Conservation (phyloP, 2,888 invertebrate genomes). For the Palloptera scutellata region DNA sequence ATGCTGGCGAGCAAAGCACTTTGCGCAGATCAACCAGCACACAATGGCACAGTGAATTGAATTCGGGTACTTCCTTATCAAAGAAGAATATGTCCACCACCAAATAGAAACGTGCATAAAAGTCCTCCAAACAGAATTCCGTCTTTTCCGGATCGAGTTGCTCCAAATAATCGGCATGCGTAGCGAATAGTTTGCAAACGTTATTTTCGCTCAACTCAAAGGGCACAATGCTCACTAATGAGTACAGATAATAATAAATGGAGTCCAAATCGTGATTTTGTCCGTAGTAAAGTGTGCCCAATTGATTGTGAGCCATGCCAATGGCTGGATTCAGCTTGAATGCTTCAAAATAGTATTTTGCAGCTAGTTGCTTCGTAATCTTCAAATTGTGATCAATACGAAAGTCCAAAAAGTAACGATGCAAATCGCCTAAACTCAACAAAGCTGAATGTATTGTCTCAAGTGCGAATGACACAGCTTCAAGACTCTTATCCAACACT, state of each 20-base stretch:
- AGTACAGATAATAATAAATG: conserved; percentile 88
- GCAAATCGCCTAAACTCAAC: conserved; percentile 89
- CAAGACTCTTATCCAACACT: conserved; percentile 65
- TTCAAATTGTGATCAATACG: conserved; percentile 58
- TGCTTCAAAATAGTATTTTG: conserved; percentile 87
- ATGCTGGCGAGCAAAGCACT: conserved; percentile 72
- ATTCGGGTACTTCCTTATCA: conserved; percentile 69
- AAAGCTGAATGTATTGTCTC: conserved; percentile 84
- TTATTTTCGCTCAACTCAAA: conserved; percentile 93
- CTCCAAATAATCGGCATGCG: conserved; percentile 72
- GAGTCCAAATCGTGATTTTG: conserved; percentile 87
- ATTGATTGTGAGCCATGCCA: conserved; percentile 94
- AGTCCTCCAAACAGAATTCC: conserved; percentile 65
- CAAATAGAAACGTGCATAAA: conserved; percentile 66
- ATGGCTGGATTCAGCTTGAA: conserved; percentile 77
- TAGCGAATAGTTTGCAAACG: conserved; percentile 76
- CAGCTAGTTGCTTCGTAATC: conserved; percentile 65
- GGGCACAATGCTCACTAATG: conserved; percentile 77
- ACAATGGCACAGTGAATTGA: conserved; percentile 73
- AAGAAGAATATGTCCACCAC: conserved; percentile 66
- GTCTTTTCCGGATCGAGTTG: conserved; percentile 64
- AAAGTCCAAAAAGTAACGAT: conserved; percentile 73
- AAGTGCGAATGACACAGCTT: conserved; percentile 74
- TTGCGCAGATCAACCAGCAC: conserved; percentile 78
- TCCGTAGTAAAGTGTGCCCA: conserved; percentile 85